Conservation (phyloP, 2,797 vertebrate species). For the Enteromius mattozi region DNA sequence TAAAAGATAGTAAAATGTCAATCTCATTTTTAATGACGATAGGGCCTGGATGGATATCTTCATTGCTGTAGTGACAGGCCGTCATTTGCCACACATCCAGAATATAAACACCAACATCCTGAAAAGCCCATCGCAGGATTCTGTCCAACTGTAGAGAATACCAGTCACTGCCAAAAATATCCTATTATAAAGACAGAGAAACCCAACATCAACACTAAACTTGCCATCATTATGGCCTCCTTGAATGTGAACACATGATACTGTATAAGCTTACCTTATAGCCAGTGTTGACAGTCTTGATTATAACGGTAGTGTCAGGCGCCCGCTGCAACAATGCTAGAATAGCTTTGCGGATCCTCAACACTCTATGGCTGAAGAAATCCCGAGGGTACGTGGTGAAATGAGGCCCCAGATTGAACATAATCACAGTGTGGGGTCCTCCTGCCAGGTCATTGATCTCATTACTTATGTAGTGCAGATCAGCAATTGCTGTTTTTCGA, state of each 20-base stretch:
- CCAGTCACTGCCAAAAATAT: conserved; percentile 67
- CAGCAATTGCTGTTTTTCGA: conserved; percentile 38
- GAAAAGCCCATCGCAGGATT: conserved; percentile 56
- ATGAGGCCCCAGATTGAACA: conserved; percentile 65
- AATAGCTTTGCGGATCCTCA: conserved; percentile 54
- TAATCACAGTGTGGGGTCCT: conserved; percentile 60
- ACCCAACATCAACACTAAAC: background rate
- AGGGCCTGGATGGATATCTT: conserved; percentile 58
- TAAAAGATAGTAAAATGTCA: conserved; percentile 66
- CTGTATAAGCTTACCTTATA: conserved; percentile 70
- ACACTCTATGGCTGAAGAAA: conserved; percentile 53
- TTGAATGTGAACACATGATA: too few species aligned
- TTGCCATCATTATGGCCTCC: too few species aligned
- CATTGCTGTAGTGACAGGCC: conserved; percentile 64
- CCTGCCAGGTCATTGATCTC: conserved; percentile 62
- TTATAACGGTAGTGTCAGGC: conserved; percentile 53
- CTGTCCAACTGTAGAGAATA: conserved; percentile 68
- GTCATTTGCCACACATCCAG: conserved; percentile 72
- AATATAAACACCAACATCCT: conserved; percentile 63
- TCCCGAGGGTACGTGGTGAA: conserved; percentile 64
- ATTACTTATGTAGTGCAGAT: conserved; percentile 63
- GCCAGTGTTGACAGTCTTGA: conserved; percentile 71
- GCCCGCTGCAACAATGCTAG: conserved; percentile 55
- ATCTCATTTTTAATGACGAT: conserved; percentile 66
- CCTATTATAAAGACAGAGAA: conserved; percentile 15